A percentile compares a stretch with the other conserved stretches of the same genome.
Conservation (phyloP, 2,888 invertebrate species). For the Drosophila formosana region DNA sequence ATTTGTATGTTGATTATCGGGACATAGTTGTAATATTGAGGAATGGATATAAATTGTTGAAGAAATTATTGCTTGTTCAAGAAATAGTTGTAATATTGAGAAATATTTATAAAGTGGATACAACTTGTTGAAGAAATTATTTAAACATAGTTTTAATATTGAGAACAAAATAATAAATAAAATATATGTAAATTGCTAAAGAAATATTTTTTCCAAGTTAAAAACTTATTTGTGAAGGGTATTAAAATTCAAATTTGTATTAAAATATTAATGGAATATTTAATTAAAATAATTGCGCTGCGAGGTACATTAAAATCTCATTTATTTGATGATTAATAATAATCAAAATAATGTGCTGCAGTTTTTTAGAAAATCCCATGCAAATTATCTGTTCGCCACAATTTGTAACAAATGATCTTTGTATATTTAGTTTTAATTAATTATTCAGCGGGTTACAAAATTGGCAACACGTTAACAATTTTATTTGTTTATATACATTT, state of each 20-base stretch:
- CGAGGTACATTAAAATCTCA: not conserved
- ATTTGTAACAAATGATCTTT: not conserved
- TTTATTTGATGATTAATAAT: not conserved
- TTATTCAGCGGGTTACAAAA: constrained; percentile 26
- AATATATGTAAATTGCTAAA: too few species aligned
- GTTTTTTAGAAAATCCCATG: not conserved
- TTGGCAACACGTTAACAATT: constrained; percentile 26
- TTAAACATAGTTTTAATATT: too few species aligned
- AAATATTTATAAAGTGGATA: too few species aligned
- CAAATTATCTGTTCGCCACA: not conserved
- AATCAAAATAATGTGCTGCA: not conserved
- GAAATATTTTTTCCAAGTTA: too few species aligned
- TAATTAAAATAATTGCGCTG: not conserved
- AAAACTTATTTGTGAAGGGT: too few species aligned
- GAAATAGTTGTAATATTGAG: too few species aligned
- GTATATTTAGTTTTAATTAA: constrained; percentile 8
- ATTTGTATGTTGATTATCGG: not conserved
- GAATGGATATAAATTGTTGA: not conserved
- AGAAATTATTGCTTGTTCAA: too few species aligned
- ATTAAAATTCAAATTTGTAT: too few species aligned
- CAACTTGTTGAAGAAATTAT: too few species aligned
- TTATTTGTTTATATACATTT: constrained; percentile 22
- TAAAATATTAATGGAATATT: not conserved
- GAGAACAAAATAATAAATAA: too few species aligned
- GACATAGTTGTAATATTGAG: not conserved